phyloP scores from a whole-genome alignment of 1,140 invertebrate genomes.

The Papilio glaucus region DNA sequence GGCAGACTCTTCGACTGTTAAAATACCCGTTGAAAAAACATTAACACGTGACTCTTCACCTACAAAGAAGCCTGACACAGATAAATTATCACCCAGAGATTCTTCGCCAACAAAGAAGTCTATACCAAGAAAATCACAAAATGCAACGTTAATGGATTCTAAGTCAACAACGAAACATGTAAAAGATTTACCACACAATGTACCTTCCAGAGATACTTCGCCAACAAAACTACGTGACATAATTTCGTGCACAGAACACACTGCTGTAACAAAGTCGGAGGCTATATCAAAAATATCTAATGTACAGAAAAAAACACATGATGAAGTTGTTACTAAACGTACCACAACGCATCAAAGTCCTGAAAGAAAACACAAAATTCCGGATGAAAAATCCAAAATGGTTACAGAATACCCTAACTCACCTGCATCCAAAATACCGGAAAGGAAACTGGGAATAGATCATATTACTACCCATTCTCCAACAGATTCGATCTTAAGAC shows the following conservation, averaged over 20 bases:
- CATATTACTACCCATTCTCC: not conserved
- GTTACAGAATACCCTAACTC: conserved; percentile 7
- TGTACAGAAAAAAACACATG: conserved; percentile 27
- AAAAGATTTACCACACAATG: conserved; percentile 37
- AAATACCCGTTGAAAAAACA: not conserved
- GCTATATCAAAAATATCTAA: conserved; percentile 21
- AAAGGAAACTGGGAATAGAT: conserved; percentile 4
- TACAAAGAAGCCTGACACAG: not conserved
- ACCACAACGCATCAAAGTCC: conserved; percentile 41
- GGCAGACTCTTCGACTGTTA: not conserved
- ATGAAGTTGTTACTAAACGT: conserved; percentile 26
- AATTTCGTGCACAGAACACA: not conserved
- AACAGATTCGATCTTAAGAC: conserved; percentile 3
- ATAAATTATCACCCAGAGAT: conserved; percentile 17
- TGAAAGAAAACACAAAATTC: conserved; percentile 35
- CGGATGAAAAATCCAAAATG: conserved; percentile 7
- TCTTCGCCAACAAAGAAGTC: conserved; percentile 9
- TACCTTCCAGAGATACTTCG: conserved; percentile 49
- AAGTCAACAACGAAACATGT: not conserved
- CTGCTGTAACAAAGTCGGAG: conserved; percentile 15
- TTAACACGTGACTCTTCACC: conserved; percentile 19
- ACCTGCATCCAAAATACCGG: conserved; percentile 20
- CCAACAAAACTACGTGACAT: conserved; percentile 60
- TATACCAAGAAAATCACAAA: not conserved
- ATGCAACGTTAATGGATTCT: not conserved